Conservation (phyloP, 92 coral and sea anemone species). For the Parazoanthus darwini region DNA sequence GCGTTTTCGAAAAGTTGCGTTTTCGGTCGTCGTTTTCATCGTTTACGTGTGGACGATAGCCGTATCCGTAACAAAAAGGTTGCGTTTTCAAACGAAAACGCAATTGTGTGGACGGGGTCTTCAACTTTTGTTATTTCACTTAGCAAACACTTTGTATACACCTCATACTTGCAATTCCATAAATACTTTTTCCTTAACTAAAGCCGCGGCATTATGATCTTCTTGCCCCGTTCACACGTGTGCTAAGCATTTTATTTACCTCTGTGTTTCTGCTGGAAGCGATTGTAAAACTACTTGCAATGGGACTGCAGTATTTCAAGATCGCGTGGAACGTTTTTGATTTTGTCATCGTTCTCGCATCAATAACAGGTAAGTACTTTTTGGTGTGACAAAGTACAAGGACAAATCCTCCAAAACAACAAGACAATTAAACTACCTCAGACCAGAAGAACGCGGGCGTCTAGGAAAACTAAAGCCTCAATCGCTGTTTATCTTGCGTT, state of each 20-base stretch:
- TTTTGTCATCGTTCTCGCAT: conserved; percentile 80
- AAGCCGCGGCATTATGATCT: neutral
- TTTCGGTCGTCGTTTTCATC: no score
- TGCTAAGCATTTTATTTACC: conserved; percentile 57
- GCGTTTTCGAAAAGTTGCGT: neutral
- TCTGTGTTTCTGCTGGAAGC: conserved; percentile 91
- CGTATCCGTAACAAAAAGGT: no score
- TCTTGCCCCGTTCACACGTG: conserved; percentile 23
- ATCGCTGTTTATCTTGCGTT: no score
- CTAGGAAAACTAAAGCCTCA: no score
- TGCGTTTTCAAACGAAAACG: no score
- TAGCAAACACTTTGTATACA: neutral
- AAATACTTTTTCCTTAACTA: neutral
- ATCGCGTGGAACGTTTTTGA: conserved; percentile 95
- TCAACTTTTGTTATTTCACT: neutral
- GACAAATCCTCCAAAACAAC: neutral
- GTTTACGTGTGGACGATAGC: no score
- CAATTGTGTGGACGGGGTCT: no score
- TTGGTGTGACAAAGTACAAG: neutral
- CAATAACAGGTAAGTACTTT: conserved; percentile 68
- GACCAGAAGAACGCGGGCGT: no score
- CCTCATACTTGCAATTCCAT: neutral
- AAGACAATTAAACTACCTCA: no score
- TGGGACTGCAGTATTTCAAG: conserved; percentile 80
- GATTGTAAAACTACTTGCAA: conserved; percentile 72